Evolutionary conservation across 2,797 vertebrate genomes (phyloP), one percentile per base, ranked within the genome.

Genomic region (Taeniopygia guttata): DNA sequence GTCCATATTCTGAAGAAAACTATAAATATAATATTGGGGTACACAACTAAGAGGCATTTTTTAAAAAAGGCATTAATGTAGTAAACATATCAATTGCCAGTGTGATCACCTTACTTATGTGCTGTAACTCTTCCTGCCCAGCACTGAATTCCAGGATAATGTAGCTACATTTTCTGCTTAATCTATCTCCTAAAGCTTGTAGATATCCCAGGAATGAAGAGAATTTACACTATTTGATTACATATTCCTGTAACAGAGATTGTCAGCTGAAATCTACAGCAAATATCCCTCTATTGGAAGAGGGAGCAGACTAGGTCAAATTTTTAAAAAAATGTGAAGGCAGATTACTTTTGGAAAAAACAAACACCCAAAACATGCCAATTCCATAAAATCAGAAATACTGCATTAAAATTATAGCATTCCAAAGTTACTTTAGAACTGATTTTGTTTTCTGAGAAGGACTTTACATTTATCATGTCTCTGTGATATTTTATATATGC

Each of bases 401-500:
- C 16, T 76, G 27, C 25, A 84, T 76, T 79, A 85, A 87, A 73
- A 85, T 60, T 63, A 64, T 23, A 82, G 59, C 86, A 96, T 93
- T 94, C 68, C 77, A 89, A 92, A 92, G 56, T 74, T 6, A 95
- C 34, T 83, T 78, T 93, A 91, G 90, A 95, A 76, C n/a, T 91
- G 93, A 38, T 66, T 84, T 85, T 87, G 19, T 85, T 83, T 89
- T 94, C 93, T 80, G 78, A 93, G 46, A 93, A 83, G 78, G 70
- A 78, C 89, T 88, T 90, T 73, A 77, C 67, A 46, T 94, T 96
- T 87, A 45, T 64, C 82, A 73, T 87, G 48, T 80, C 45, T 82
- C 85, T 94, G 79, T 93, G 90, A 80, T 94, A 92, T 94, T 96
- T 96, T 96, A n/a, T 87, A 91, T 60, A 51, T 93, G 88, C 90